Conservation (phyloP, 2,797 vertebrate genomes). For the Steatocranus sp. region DNA sequence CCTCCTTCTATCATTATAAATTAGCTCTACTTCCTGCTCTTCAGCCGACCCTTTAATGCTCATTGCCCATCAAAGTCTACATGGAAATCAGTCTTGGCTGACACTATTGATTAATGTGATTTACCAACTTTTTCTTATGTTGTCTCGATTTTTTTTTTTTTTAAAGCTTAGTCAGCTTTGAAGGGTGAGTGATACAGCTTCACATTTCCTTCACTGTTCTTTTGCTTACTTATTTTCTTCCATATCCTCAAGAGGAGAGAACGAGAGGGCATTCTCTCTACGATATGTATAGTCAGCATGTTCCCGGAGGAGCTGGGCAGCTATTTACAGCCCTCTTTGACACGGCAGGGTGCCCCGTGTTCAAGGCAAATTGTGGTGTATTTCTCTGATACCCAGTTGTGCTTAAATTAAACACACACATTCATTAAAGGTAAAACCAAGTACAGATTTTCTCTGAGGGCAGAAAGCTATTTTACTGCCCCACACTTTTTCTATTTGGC, state of each 20-base stretch:
- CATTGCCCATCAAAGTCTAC: neutral
- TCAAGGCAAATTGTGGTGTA: constrained; percentile 59
- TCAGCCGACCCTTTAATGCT: constrained; percentile 8
- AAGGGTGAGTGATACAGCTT: neutral
- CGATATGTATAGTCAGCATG: constrained; percentile 69
- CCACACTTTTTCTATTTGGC: constrained; percentile 33
- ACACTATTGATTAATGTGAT: neutral
- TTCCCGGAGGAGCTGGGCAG: constrained; percentile 58
- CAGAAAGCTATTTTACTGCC: constrained; percentile 54
- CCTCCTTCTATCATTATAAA: neutral
- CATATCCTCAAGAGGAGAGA: neutral
- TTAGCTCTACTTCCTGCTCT: constrained; percentile 19
- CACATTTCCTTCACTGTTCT: neutral
- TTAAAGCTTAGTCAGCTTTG: neutral
- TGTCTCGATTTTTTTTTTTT: neutral
- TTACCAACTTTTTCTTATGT: neutral
- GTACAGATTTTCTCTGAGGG: constrained; percentile 69
- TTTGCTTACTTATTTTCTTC: constrained; percentile 5
- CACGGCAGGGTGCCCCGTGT: constrained; percentile 57
- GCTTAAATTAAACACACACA: constrained; percentile 74
- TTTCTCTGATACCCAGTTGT: constrained; percentile 60
- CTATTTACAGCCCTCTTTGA: constrained; percentile 68
- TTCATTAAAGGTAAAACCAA: constrained; percentile 65
- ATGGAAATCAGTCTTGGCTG: neutral
- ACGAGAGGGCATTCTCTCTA: neutral